A percentile compares a stretch with the other conserved stretches of the same genome.
These are phyloP conservation scores for Pristionchus maxplancki DNA, from an alignment of 2,888 invertebrate species.

Conservation along the genomic window DNA sequence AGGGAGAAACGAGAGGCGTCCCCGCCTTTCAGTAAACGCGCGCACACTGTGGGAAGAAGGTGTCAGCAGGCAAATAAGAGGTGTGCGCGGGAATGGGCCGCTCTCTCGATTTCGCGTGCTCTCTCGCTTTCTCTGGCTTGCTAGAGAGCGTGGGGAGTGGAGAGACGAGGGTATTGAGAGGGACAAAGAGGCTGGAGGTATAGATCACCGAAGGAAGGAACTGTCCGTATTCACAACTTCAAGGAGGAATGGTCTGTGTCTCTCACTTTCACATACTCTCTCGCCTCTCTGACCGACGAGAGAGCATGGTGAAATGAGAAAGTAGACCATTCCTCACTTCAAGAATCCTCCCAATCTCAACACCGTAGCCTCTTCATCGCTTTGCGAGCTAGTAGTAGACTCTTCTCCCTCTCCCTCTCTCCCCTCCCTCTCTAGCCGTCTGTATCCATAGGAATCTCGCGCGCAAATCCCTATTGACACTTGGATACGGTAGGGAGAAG, in stretches of 20 bases:
- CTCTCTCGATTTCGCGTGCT: background rate
- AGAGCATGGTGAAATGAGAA: no score
- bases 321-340: no score
- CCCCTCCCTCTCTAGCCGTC: constrained; percentile 22
- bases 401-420: background rate
- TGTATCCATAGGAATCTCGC: constrained; percentile 32
- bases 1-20: background rate
- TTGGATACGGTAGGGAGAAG: background rate
- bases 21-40: constrained; percentile 17
- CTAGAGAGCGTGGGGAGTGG: background rate
- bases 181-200: background rate
- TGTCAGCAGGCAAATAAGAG: constrained; percentile 10
- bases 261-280: background rate
- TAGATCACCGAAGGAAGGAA: background rate
- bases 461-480: constrained; percentile 11
- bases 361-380: background rate
- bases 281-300: no score
- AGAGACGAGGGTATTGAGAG: background rate
- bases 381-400: background rate
- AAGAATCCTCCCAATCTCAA: no score
- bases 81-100: background rate
- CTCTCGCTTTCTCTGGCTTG: background rate
- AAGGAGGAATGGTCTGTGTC: no score
- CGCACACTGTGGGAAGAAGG: constrained; percentile 27
- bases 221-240: background rate